Percentiles rank a stretch among this genome's conserved stretches.
Evolutionary conservation across 53 echinoderm and acorn worm species (phyloP).

Genomic region (Crossaster papposus): DNA sequence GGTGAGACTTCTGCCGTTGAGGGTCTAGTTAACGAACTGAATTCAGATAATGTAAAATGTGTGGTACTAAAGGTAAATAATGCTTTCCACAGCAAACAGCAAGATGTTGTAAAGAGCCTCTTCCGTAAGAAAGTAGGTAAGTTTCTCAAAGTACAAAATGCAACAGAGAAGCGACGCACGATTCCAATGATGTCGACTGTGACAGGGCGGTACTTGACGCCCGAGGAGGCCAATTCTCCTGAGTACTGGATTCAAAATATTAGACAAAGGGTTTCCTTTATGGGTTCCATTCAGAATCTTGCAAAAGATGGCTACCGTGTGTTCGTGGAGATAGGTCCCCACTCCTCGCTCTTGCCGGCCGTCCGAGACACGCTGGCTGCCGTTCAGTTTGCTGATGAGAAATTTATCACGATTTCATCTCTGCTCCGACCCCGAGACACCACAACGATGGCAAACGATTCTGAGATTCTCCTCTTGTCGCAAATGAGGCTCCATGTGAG

Average conservation of each 20-base stretch:
- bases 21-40: constrained; percentile 45
- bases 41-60: constrained; percentile 41
- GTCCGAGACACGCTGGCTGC: constrained; percentile 47
- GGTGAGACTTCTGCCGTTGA: constrained; percentile 39
- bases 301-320: constrained; percentile 58
- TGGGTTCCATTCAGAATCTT: constrained; percentile 49
- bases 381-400: constrained; percentile 18
- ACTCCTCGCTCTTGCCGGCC: constrained; percentile 60
- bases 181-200: constrained; percentile 76
- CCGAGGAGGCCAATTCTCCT: constrained; percentile 49
- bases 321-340: constrained; percentile 66
- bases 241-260: constrained; percentile 71
- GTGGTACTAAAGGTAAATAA: constrained; percentile 67
- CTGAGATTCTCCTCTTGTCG: constrained; percentile 43
- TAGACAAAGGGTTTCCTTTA: constrained; percentile 61
- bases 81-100: constrained; percentile 73
- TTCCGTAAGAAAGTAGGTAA: constrained; percentile 60
- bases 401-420: constrained; percentile 41
- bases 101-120: constrained; percentile 51
- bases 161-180: not conserved
- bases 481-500: constrained; percentile 60
- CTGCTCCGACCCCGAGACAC: constrained; percentile 56
- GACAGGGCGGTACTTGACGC: constrained; percentile 57
- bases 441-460: constrained; percentile 31
- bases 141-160: constrained; percentile 12